Evolutionary conservation across 2,888 invertebrate species (phyloP).

Genomic region (Erpobdella octoculata): DNA sequence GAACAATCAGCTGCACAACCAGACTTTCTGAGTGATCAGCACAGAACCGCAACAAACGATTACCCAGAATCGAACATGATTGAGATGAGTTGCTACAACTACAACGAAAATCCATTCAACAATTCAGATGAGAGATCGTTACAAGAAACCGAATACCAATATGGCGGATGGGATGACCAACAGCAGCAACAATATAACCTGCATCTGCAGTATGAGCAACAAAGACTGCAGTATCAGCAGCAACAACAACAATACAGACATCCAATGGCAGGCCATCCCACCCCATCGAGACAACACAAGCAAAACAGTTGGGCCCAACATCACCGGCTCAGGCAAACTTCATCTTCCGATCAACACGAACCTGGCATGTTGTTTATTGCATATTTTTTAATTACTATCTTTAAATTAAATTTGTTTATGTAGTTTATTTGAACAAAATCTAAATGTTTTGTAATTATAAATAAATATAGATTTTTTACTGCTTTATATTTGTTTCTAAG

Average conservation of each 20-base stretch:
- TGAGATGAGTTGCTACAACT: too few species aligned
- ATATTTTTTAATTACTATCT: neutral
- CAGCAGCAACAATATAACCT: neutral
- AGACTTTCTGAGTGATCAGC: too few species aligned
- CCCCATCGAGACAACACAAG: neutral
- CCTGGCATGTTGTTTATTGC: neutral
- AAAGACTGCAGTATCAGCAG: neutral
- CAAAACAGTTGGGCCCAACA: neutral
- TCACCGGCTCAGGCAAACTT: neutral
- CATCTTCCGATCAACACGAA: neutral
- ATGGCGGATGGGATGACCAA: too few species aligned
- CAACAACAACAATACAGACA: slow-evolving; percentile 12
- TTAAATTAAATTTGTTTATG: too few species aligned
- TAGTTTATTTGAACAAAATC: too few species aligned
- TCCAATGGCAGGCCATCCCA: neutral
- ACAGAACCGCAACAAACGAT: too few species aligned
- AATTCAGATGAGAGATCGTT: neutral
- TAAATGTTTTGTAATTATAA: too few species aligned
- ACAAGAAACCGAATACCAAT: neutral
- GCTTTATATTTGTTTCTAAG: too few species aligned
- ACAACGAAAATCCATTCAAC: too few species aligned
- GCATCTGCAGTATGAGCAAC: neutral
- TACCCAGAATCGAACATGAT: too few species aligned
- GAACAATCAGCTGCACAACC: too few species aligned
- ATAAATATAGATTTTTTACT: too few species aligned